These are phyloP conservation scores for Gobio gobio DNA, from an alignment of 2,113 vertebrate species.

Conservation along the genomic window DNA sequence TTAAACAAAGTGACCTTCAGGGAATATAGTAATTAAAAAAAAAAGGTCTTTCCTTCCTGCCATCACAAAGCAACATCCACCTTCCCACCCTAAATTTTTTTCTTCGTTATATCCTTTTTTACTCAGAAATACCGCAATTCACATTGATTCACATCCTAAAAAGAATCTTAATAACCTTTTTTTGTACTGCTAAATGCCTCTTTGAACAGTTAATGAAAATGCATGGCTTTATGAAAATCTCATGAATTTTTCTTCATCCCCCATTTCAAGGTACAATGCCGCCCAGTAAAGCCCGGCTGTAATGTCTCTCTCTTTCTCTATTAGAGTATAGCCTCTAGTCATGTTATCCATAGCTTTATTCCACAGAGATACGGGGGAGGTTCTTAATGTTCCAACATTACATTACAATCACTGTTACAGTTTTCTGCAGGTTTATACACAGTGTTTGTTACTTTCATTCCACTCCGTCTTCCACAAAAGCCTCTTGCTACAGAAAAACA, in stretches of 20 bases:
- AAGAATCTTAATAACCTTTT: not conserved
- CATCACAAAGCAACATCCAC: not conserved
- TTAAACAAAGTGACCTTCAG: too few species aligned
- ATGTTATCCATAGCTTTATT: slow-evolving; percentile 43
- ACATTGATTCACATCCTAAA: not conserved
- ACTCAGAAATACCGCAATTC: not conserved
- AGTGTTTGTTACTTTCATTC: not conserved
- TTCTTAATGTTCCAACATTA: slow-evolving; percentile 31
- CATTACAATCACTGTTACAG: slow-evolving; percentile 27
- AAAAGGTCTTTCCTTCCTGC: too few species aligned
- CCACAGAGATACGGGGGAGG: slow-evolving; percentile 33
- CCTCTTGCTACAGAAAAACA: slow-evolving; percentile 1
- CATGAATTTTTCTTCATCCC: slow-evolving; percentile 7
- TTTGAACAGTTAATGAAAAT: slow-evolving; percentile 23
- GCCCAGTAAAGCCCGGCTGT: slow-evolving; percentile 25
- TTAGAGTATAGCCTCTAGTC: slow-evolving; percentile 23
- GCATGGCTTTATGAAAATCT: slow-evolving; percentile 32
- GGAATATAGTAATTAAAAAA: too few species aligned
- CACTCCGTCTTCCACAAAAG: not conserved
- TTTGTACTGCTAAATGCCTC: not conserved
- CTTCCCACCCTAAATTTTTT: not conserved
- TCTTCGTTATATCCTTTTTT: not conserved
- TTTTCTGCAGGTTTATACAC: not conserved
- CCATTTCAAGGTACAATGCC: slow-evolving; percentile 23
- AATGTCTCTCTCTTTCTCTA: slow-evolving; percentile 29